These are phyloP conservation scores for Scomber colias DNA, from an alignment of 2,113 vertebrate genomes.

Conservation along the genomic window DNA sequence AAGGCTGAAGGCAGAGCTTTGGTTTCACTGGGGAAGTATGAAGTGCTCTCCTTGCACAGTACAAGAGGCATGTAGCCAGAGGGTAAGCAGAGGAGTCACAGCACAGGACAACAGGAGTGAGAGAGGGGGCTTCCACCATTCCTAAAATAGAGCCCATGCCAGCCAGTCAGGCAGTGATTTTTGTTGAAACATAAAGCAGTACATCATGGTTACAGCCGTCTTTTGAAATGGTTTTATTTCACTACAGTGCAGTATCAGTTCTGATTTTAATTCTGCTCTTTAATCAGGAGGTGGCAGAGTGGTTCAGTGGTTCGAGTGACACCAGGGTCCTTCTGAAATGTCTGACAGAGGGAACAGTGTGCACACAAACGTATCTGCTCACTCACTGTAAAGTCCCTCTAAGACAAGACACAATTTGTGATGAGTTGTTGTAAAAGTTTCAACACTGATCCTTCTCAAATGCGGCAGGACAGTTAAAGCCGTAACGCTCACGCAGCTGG, in stretches of 20 bases:
- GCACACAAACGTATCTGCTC: neutral
- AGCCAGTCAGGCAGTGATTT: conserved; percentile 24
- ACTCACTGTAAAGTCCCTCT: neutral
- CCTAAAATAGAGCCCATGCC: conserved; percentile 48
- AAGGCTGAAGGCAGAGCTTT: conserved; percentile 71
- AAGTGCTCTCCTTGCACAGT: conserved; percentile 68
- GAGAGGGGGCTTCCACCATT: conserved; percentile 60
- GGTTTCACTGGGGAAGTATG: conserved; percentile 82
- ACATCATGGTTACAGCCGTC: neutral
- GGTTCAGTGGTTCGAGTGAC: neutral
- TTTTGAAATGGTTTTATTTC: conserved; percentile 5
- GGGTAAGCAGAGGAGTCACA: conserved; percentile 52
- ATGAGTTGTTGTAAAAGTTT: neutral
- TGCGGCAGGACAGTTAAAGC: neutral
- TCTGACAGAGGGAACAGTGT: neutral
- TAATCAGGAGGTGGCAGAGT: conserved; percentile 12
- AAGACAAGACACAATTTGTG: no score
- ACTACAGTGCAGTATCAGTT: neutral
- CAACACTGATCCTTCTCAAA: neutral
- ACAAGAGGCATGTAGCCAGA: conserved; percentile 56
- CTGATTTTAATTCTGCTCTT: neutral
- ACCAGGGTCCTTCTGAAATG: neutral
- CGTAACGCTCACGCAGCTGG: neutral
- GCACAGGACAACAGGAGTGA: conserved; percentile 40
- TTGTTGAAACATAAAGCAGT: conserved; percentile 14